A percentile compares a stretch with the other conserved stretches of the same genome.
phyloP scores from a whole-genome alignment of 2,797 vertebrate species.

The Chelmon rostratus region DNA sequence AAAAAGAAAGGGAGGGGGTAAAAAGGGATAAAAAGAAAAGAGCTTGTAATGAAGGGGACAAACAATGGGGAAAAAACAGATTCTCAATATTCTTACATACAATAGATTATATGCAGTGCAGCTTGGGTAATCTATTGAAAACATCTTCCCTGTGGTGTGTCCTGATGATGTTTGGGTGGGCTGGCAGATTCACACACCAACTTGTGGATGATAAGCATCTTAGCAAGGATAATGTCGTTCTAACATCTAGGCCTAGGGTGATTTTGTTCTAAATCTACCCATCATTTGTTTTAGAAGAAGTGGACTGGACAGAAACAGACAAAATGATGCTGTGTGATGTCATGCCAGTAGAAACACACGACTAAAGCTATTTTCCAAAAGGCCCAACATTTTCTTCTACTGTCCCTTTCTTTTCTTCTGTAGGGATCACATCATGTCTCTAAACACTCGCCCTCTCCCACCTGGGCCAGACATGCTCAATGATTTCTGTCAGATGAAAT shows the following conservation, averaged over 20 bases:
- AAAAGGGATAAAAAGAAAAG: constrained; percentile 11
- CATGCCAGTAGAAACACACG: background rate
- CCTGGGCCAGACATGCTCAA: constrained; percentile 48
- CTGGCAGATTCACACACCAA: constrained; percentile 37
- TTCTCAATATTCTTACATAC: constrained; percentile 21
- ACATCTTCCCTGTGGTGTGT: constrained; percentile 41
- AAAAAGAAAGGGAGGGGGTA: constrained; percentile 34
- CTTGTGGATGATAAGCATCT: constrained; percentile 41
- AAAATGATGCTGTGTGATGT: background rate
- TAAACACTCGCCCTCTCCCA: constrained; percentile 18
- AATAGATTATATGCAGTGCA: constrained; percentile 18
- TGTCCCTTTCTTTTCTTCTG: background rate
- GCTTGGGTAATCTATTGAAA: constrained; percentile 29
- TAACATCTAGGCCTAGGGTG: constrained; percentile 1
- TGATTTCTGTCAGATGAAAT: constrained; percentile 68
- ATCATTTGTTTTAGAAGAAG: constrained; percentile 2
- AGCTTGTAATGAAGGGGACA: constrained; percentile 17
- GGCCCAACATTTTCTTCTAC: constrained; percentile 2
- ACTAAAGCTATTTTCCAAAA: constrained; percentile 13
- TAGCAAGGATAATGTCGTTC: constrained; percentile 21
- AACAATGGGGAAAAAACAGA: background rate
- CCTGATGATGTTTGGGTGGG: constrained; percentile 52
- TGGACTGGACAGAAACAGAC: background rate
- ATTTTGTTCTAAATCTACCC: constrained; percentile 10
- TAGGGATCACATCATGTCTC: constrained; percentile 23